Evolutionary conservation across 1,140 invertebrate species (phyloP).

Genomic region (Drosophila nikananu): DNA sequence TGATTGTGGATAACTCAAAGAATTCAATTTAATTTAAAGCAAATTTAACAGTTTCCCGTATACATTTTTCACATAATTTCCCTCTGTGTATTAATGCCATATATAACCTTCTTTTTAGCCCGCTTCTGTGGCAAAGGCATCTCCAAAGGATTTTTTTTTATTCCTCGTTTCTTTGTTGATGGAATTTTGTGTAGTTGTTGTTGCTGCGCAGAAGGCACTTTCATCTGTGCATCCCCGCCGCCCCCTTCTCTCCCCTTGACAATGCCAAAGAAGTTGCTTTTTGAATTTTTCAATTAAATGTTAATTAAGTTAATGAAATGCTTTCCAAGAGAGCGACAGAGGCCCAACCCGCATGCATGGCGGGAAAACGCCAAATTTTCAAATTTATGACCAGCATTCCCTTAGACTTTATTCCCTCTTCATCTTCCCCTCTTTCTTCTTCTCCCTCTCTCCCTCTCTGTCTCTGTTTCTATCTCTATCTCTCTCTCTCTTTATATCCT

Average conservation of each 20-base stretch:
- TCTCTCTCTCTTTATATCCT: neutral
- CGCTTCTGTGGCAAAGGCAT: neutral
- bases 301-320: conserved; percentile 77
- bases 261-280: conserved; percentile 20
- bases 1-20: no score
- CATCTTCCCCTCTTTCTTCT: no score
- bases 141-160: conserved; percentile 5
- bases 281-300: conserved; percentile 69
- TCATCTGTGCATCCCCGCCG: neutral
- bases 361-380: conserved; percentile 19
- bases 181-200: conserved; percentile 18
- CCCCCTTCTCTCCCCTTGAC: neutral
- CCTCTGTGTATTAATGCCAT: neutral
- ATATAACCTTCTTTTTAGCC: no score
- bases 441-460: no score
- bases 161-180: conserved; percentile 19
- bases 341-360: conserved; percentile 2
- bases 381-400: conserved; percentile 27
- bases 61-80: neutral
- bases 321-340: neutral
- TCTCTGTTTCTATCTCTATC: neutral
- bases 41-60: no score
- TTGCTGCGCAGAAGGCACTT: neutral
- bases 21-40: no score
- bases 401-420: neutral